Evolutionary conservation across 2,113 vertebrate species (phyloP), one percentile per base, ranked within the genome.

Genomic region (Sinocyclocheilus maitianheensis): DNA sequence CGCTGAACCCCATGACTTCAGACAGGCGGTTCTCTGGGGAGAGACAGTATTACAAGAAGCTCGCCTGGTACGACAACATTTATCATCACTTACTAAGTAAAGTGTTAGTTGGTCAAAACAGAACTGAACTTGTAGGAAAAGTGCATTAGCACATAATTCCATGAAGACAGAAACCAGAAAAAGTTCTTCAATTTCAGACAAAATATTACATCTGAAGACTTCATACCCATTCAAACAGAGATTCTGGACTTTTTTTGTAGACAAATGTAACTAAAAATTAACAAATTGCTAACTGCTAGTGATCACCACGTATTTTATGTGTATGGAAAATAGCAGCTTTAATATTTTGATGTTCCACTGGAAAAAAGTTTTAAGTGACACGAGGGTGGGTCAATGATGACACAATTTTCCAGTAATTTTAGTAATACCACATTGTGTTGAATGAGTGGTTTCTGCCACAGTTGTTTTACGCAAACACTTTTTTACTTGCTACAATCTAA

Each of bases 1-100:
- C 87, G 72, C 82, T 87, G 87, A 91, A 89, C 90, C 93, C 91
- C 91, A 91, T 91, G 92, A 89, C 93, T 91, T 91, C 91, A 5
- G 90, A 93, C 92, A 91, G 91, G 87, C 88, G 92, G 53, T 87
- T 87, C 86, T 89, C 72, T 90, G 91, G 90, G 77, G 80, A 77
- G 62, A 83, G 90, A 86, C 88, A 86, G 86, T 53, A 55, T 71
- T 60, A 37, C 79, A 74, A 60, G 84, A 78, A 84, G 75, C 79
- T 84, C 71, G 13, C 83, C 75, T 84, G 51, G 20, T 75, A 82
- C 67, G 34, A 85, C 85, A 85, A 48, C 26, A 78, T 87, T 83
- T 60, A 72, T 43, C 37, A 74, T 85, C 72, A 69, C 24, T 16
- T 34, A 16, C 43, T 53, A 46, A 24, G 74, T 76, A 48, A 55